Conservation (phyloP, 30 jellyfish, hydroid and myxozoan species). For the Catostylus mosaicus region DNA sequence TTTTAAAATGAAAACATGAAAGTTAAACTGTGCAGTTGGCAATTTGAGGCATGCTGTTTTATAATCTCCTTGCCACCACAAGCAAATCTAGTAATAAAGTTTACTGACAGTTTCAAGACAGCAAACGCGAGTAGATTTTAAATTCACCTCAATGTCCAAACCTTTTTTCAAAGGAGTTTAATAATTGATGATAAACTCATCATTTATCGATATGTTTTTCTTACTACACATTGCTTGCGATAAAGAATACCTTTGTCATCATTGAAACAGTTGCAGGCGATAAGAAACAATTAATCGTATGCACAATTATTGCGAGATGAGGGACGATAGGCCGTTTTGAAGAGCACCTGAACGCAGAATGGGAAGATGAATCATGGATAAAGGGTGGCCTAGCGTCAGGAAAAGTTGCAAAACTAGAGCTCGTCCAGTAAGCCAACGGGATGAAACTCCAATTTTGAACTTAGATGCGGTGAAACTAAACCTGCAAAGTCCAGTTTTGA, state of each 20-base stretch:
- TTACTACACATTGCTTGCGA: not conserved
- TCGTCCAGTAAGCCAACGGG: not conserved
- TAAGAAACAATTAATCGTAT: not conserved
- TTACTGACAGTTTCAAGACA: not conserved
- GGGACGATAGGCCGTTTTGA: not conserved
- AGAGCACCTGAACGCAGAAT: not conserved
- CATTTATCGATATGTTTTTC: conserved; percentile 7
- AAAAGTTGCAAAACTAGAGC: conserved; percentile 10
- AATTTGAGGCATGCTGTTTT: no score
- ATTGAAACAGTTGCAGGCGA: not conserved
- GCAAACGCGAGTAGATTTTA: not conserved
- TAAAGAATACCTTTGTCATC: not conserved
- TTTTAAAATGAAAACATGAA: no score
- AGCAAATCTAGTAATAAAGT: not conserved
- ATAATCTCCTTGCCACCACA: conserved; percentile 4
- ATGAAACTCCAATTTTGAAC: not conserved
- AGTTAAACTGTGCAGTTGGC: no score
- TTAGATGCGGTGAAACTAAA: conserved; percentile 6
- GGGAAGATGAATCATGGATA: not conserved
- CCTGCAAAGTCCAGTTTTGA: not conserved
- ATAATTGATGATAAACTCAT: not conserved
- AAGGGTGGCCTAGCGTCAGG: conserved; percentile 16
- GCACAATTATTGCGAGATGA: not conserved
- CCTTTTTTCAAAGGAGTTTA: not conserved
- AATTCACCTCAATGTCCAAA: not conserved